phyloP scores from a whole-genome alignment of 2,113 vertebrate genomes.

The Centropus unirufus region DNA sequence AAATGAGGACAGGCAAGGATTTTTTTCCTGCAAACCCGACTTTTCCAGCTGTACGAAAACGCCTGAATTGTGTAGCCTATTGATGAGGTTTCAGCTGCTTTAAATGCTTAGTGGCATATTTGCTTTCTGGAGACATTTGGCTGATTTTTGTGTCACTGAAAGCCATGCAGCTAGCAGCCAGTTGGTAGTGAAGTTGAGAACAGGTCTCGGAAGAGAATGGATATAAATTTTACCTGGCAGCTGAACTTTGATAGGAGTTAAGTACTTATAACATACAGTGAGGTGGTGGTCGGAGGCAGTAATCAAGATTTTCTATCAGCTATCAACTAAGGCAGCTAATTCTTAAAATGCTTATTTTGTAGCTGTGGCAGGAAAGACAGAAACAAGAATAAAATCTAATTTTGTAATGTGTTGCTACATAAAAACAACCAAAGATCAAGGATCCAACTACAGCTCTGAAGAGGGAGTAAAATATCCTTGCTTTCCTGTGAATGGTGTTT shows the following conservation, averaged over 20 bases:
- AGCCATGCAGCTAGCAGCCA: fast-evolving
- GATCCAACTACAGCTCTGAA: neutral
- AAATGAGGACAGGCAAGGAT: neutral
- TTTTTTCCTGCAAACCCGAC: neutral
- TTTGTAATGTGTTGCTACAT: neutral
- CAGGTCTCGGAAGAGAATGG: neutral
- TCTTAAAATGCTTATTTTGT: neutral
- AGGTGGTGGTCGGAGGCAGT: neutral
- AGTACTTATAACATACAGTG: neutral
- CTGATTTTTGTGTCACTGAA: neutral
- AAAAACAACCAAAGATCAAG: neutral
- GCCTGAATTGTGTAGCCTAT: neutral
- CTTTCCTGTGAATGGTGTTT: neutral
- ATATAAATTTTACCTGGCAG: neutral
- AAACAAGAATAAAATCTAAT: neutral
- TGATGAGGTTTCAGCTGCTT: neutral
- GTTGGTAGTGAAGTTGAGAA: neutral
- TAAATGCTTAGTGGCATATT: neutral
- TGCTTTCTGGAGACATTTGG: neutral
- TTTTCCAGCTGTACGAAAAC: neutral
- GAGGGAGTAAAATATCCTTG: neutral
- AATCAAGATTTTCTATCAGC: neutral
- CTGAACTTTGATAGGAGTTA: conserved; percentile 1
- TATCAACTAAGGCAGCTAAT: neutral
- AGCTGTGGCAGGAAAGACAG: neutral